Evolutionary conservation across 2,888 invertebrate genomes (phyloP).

Genomic region (Diarsia mendica): DNA sequence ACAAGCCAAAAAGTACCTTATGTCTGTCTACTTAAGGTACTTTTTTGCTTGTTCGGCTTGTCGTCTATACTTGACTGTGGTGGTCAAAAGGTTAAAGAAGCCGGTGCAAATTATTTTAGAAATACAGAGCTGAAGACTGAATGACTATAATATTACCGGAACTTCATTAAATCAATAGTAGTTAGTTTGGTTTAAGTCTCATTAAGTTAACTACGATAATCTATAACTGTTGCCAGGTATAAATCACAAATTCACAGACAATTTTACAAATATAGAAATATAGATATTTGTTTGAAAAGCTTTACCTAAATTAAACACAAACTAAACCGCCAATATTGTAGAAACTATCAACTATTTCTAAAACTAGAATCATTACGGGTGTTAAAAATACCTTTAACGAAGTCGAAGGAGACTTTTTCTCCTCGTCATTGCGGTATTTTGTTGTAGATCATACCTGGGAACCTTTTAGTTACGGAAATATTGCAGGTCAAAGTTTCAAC

Average conservation of each 20-base stretch:
- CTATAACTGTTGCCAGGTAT: not conserved
- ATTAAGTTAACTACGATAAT: not conserved
- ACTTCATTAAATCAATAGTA: not conserved
- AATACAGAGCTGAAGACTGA: too few relatives aligned
- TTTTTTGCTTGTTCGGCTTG: too few relatives aligned
- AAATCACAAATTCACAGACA: not conserved
- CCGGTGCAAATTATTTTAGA: too few relatives aligned
- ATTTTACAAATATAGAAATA: not conserved
- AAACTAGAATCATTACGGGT: not conserved
- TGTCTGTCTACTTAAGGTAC: too few relatives aligned
- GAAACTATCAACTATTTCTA: not conserved
- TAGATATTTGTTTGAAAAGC: not conserved
- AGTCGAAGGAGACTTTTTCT: not conserved
- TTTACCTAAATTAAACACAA: slow-evolving; percentile 7
- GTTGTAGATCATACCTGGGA: too few relatives aligned
- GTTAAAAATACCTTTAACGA: too few relatives aligned
- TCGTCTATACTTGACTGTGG: too few relatives aligned
- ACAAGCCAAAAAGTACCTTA: too few relatives aligned
- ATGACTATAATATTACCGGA: not conserved
- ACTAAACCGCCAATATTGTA: not conserved
- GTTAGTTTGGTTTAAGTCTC: not conserved
- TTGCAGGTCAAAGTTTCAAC: too few relatives aligned
- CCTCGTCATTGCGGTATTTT: not conserved
- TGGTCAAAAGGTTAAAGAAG: too few relatives aligned
- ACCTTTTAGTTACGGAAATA: too few relatives aligned